Evolutionary conservation across 2,888 invertebrate species (phyloP).

Genomic region (Eurois occulta): DNA sequence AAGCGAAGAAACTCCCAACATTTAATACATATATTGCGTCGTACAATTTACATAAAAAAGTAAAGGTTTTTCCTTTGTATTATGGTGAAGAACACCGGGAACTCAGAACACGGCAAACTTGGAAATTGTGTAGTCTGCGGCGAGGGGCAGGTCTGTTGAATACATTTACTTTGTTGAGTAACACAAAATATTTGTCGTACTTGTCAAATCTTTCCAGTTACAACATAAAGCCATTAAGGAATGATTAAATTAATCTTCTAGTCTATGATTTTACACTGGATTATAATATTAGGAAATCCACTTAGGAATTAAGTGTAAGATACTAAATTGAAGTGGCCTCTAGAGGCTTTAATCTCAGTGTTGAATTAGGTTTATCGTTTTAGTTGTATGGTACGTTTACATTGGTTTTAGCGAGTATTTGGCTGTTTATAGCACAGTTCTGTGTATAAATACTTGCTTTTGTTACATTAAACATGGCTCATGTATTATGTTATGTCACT

Average conservation of each 20-base stretch:
- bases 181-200: slow-evolving; percentile 48
- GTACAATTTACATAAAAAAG: slow-evolving; percentile 48
- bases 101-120: slow-evolving; percentile 28
- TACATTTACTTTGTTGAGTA: slow-evolving; percentile 47
- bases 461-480: slow-evolving; percentile 36
- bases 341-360: slow-evolving; percentile 35
- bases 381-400: slow-evolving; percentile 24
- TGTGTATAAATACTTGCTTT: slow-evolving; percentile 27
- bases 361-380: slow-evolving; percentile 42
- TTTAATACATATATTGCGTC: slow-evolving; percentile 42
- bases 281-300: slow-evolving; percentile 44
- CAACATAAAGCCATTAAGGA: slow-evolving; percentile 37
- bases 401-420: slow-evolving; percentile 28
- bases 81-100: slow-evolving; percentile 4
- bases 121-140: slow-evolving; percentile 33
- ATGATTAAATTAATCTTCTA: slow-evolving; percentile 36
- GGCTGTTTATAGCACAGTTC: slow-evolving; percentile 17
- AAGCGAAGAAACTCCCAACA: slow-evolving; percentile 26
- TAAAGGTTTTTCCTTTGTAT: slow-evolving; percentile 13
- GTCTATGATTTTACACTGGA: slow-evolving; percentile 37
- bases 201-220: slow-evolving; percentile 43
- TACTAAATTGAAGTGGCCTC: slow-evolving; percentile 38
- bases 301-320: slow-evolving; percentile 17
- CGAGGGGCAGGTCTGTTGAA: slow-evolving; percentile 23
- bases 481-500: slow-evolving; percentile 24